Evolutionary conservation across 2,888 invertebrate genomes (phyloP), one percentile per base, ranked within the genome.

Genomic region (Gisinianus flammeolus): DNA sequence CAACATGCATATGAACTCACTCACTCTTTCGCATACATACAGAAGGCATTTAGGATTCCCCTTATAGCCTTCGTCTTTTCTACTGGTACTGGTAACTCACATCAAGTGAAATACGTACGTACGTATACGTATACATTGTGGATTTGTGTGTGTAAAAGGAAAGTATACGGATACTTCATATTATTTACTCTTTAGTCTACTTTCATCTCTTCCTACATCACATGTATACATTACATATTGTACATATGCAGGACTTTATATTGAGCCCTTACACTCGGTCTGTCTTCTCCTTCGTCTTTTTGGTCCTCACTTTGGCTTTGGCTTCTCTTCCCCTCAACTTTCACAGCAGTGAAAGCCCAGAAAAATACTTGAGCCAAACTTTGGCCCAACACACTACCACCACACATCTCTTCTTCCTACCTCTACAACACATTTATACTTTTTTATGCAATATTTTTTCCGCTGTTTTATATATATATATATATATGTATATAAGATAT

Each of bases 301-400:
- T 6, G 44, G 28, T 70, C 26, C 28, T 24, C 52, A 28, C 26
- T 28, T 70, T 54, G 28, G 8, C 70, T 70, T 54, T 44, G 16
- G 28, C 44, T 35, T 44, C 16, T 22, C 44, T 54, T 26, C 54
- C 52, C 52, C 52, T 31, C 44, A 68, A 44, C 26, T 68, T 68
- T 68, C 24, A 26, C 19, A 67, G 67, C 31, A 30, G 31, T 16
- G 67, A 54, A 71, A n/a, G 58, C 30, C 56, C 26, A 71, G 31
- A 56, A 71, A 71, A 71, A 58, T 71, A 58, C 71, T 56, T 58
- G 56, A 54, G 67, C 64, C 10, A 67, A 58, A 72, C 62, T 74
- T 74, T 64, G 64, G 31, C 67, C 54, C 56, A 54, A 33, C 74
- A 66, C 44, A 67, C 67, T 52, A 66, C 52, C 52, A 67, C 67